A percentile compares a stretch with the other conserved stretches of the same genome.
Conservation (phyloP, 2,888 invertebrate genomes). For the Tetramorium bicarinatum region DNA sequence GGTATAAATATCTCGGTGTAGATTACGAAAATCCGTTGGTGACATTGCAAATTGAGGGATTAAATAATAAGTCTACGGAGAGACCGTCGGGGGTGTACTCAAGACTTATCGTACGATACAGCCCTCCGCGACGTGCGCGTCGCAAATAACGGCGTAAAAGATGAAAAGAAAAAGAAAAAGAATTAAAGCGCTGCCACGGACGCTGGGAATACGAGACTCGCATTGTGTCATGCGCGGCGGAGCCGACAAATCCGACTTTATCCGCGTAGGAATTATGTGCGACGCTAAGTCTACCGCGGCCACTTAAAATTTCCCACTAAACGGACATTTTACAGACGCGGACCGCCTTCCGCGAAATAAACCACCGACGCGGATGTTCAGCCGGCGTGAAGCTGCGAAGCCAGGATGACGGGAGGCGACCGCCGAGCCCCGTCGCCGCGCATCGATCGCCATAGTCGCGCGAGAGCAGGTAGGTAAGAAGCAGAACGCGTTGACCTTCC, state of each 20-base stretch:
- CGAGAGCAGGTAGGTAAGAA: slow-evolving; percentile 11
- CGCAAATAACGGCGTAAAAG: slow-evolving; percentile 13
- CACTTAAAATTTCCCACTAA: slow-evolving; percentile 35
- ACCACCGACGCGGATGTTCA: neutral
- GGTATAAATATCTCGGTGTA: neutral
- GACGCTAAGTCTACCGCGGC: slow-evolving; percentile 26
- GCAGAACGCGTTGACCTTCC: slow-evolving; percentile 20
- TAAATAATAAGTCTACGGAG: slow-evolving; percentile 2
- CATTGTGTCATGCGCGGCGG: slow-evolving; percentile 19
- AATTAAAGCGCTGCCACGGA: neutral
- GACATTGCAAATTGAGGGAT: slow-evolving; percentile 36
- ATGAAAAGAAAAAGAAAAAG: neutral
- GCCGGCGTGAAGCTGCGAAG: neutral
- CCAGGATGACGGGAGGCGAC: slow-evolving; percentile 30
- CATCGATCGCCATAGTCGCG: slow-evolving; percentile 22
- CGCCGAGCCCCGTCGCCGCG: neutral
- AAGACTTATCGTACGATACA: slow-evolving; percentile 22
- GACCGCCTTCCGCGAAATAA: slow-evolving; percentile 2
- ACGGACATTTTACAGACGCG: slow-evolving; percentile 14
- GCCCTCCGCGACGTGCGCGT: neutral
- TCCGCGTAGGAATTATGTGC: slow-evolving; percentile 35
- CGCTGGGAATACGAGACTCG: neutral
- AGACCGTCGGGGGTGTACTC: neutral
- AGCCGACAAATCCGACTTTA: slow-evolving; percentile 47
- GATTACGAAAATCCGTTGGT: slow-evolving; percentile 3